Base-by-base conservation (phyloP, 2,888 invertebrate species). In the Agonopterix arenella region DNA sequence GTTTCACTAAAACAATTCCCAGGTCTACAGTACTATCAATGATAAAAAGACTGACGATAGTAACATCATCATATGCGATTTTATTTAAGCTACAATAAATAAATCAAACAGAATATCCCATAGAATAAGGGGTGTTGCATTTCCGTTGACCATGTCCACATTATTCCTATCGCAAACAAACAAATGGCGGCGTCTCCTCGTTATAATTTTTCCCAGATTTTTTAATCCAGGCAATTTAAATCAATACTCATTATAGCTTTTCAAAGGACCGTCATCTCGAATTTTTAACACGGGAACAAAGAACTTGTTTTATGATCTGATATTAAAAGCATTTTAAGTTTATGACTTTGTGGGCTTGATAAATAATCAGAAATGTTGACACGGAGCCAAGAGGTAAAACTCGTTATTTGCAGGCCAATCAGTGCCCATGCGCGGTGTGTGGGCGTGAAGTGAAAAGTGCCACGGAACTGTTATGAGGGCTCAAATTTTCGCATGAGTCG, bases 221-320 rank as follows among this genome's bases (percentile, higher is more conserved):
- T 77, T 84, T 77, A 82, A 85, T 82, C 80, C 80, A 70, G 79
- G 77, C 80, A 79, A 84, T 88, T 86, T 88, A 85, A 88, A 89
- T 88, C 89, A 88, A 88, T 88, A 84, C 84, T 85, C 84, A 84
- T 89, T 88, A 88, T 86, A 79, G 80, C 73, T 80, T 78, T 82
- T 80, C 76, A 80, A 84, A 83, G 80, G 84, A 81, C 83, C 82
- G 81, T 84, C 83, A 83, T 84, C 78, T 80, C 64, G 73, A 74
- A 72, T 70, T 79, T 80, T 82, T 73, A 81, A 77, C 73, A 74
- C 71, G 74, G 73, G 70, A 81, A 80, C 81, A 84, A 81, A 80
- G 80, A 82, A 80, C 79, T 75, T 79, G 84, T 85, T 85, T 85
- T 82, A 84, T 82, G 76, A 81, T 85, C 80, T 76, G 82, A 85